Evolutionary conservation across 1,140 invertebrate genomes (phyloP).

Genomic region (Metaphire vulgaris): DNA sequence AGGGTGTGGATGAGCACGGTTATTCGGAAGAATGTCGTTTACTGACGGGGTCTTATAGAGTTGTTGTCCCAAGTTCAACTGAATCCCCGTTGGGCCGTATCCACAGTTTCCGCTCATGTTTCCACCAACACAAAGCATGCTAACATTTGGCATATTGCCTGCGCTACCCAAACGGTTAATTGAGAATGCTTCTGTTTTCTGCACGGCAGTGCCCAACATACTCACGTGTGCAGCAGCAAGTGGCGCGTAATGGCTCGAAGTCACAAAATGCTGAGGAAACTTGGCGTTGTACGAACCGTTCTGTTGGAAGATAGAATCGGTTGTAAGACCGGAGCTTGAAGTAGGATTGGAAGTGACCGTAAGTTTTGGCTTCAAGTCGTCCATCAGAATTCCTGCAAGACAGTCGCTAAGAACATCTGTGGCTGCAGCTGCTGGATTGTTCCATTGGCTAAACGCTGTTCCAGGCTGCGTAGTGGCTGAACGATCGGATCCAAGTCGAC

Average conservation of each 20-base stretch:
- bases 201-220: too few relatives aligned
- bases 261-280: not conserved
- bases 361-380: too few relatives aligned
- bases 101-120: not conserved
- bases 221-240: too few relatives aligned
- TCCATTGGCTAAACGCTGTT: not conserved
- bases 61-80: not conserved
- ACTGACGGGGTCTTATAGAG: not conserved
- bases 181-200: too few relatives aligned
- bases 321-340: too few relatives aligned
- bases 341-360: too few relatives aligned
- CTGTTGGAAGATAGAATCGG: not conserved
- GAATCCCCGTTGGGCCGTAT: not conserved
- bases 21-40: not conserved
- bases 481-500: conserved; percentile 57
- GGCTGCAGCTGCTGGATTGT: not conserved
- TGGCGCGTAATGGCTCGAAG: not conserved
- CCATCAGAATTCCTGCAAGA: not conserved
- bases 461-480: not conserved
- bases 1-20: too few relatives aligned
- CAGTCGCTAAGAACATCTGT: not conserved
- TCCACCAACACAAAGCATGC: not conserved
- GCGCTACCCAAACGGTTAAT: too few relatives aligned
- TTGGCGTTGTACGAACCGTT: not conserved
- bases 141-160: not conserved